Percentiles rank a stretch among this genome's conserved stretches.
Evolutionary conservation across 2,113 vertebrate genomes (phyloP).

Genomic region (Jaculus jaculus): DNA sequence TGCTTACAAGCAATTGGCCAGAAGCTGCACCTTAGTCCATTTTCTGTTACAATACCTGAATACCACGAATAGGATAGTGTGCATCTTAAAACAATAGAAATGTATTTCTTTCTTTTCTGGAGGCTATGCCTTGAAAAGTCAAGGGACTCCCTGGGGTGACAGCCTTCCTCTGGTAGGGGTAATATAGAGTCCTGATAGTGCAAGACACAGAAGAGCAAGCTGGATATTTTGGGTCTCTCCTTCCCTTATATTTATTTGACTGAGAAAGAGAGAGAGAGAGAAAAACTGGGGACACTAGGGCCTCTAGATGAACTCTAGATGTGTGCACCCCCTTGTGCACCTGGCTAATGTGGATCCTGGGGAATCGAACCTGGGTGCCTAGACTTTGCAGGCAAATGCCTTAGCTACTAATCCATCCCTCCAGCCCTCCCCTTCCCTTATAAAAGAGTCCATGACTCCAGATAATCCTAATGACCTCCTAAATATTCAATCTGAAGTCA

Average conservation of each 20-base stretch:
- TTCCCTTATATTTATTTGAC: not conserved
- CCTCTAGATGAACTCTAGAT: no score
- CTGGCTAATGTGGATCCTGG: no score
- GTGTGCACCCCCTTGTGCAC: no score
- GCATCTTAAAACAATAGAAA: not conserved
- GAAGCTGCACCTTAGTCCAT: not conserved
- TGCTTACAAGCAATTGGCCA: not conserved
- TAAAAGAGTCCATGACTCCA: not conserved
- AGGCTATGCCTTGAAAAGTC: not conserved
- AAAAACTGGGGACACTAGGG: no score
- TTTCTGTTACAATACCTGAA: not conserved
- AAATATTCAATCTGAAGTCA: not conserved
- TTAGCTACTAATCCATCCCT: no score
- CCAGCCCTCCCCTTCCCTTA: not conserved
- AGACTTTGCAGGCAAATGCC: no score
- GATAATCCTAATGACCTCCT: not conserved
- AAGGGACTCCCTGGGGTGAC: not conserved
- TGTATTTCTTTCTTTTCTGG: not conserved
- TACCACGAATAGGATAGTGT: not conserved
- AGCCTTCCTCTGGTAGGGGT: not conserved
- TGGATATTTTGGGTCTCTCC: not conserved
- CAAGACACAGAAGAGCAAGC: not conserved
- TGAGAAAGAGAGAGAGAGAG: no score
- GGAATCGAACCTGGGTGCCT: no score
- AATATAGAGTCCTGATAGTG: not conserved